Evolutionary conservation across 2,888 invertebrate species (phyloP), one percentile per base, ranked within the genome.

Genomic region (Eupithecia tripunctaria): DNA sequence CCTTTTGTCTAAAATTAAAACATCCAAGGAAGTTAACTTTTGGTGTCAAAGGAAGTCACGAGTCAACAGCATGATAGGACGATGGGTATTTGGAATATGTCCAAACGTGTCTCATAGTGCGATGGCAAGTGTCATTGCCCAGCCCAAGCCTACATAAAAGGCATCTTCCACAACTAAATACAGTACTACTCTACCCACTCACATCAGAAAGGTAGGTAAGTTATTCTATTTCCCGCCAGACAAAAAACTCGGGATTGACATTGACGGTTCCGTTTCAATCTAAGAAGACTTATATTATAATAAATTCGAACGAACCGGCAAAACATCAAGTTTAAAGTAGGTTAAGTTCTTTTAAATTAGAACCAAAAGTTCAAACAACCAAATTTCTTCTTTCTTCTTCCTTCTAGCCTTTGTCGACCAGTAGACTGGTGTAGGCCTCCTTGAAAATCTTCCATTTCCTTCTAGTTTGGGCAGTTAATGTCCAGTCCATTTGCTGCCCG

Each of bases 121-220:
- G 27, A 15, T 27, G 12, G 64, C 21, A 64, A 64, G 14, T 63
- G 64, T 64, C 64, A 41, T 64, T 64, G 64, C 64, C 64, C 38
- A 64, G 14, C 2, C n/a, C n/a, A n/a, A 63, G 21, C n/a, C 21
- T 64, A 41, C 38, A 64, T 64, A 41, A 21, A n/a, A 38, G 64
- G 25, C 38, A 21, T 36, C 36, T 15, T 64, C 21, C 8, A 21
- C 21, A 25, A n/a, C 36, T 21, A 7, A 12, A 63, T 5, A 25
- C 25, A 63, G 2, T n/a, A 8, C 21, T 8, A 5, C 36, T n/a
- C 0, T 21, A 21, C 2, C 21, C 21, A 25, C 51, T 12, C 21
- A 47, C 12, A 3, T 2, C 12, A 51, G 51, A 51, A 47, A 47
- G n/a, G 12, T 25, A 10, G n/a, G 29, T 29, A 29, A 29, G 29